A percentile compares a stretch with the other conserved stretches of the same genome.
Evolutionary conservation across 2,888 invertebrate species (phyloP).

Genomic region (Abrostola triplasia): DNA sequence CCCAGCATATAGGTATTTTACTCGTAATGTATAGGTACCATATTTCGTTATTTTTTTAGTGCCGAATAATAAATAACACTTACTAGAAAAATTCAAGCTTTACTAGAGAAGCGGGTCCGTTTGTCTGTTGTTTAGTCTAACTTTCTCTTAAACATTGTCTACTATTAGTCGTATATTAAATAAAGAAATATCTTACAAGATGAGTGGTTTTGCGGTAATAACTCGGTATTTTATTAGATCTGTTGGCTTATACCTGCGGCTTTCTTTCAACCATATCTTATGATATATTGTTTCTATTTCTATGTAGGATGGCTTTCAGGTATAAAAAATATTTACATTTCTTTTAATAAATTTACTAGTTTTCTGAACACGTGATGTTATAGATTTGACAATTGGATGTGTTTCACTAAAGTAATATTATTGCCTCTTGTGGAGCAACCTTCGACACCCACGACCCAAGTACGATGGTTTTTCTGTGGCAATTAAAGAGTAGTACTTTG

Average conservation of each 20-base stretch:
- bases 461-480: slow-evolving; percentile 54
- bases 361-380: neutral
- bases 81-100: neutral
- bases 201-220: slow-evolving; percentile 51
- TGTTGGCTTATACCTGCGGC: slow-evolving; percentile 26
- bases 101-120: slow-evolving; percentile 15
- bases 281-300: slow-evolving; percentile 22
- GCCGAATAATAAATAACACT: neutral
- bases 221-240: slow-evolving; percentile 38
- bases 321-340: neutral
- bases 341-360: neutral
- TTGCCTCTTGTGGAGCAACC: slow-evolving; percentile 35
- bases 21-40: too few species aligned
- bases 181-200: slow-evolving; percentile 34
- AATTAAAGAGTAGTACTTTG: slow-evolving; percentile 57
- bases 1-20: too few species aligned
- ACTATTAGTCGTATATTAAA: slow-evolving; percentile 19
- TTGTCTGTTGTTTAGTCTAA: slow-evolving; percentile 9
- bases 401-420: slow-evolving; percentile 3
- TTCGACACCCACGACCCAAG: slow-evolving; percentile 63
- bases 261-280: slow-evolving; percentile 31
- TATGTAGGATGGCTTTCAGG: slow-evolving; percentile 12
- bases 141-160: slow-evolving; percentile 41
- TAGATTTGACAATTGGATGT: neutral
- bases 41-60: too few species aligned